phyloP scores from a whole-genome alignment of 2,113 vertebrate genomes.

The Anser cygnoides region DNA sequence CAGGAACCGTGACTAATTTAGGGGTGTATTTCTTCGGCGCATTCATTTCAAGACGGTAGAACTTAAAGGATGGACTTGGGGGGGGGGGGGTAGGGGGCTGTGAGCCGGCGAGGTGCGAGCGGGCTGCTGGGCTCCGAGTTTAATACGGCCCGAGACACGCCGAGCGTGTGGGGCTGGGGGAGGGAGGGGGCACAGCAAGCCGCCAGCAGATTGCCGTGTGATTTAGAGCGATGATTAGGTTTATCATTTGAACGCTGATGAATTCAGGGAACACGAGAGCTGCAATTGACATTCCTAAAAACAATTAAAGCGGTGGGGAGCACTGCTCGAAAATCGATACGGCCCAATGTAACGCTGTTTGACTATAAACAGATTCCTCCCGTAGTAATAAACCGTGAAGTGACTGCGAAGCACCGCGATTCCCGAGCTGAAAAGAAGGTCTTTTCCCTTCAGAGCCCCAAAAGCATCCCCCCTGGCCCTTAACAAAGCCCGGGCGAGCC shows the following conservation, averaged over 20 bases:
- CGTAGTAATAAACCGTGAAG: constrained; percentile 43
- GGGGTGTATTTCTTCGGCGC: constrained; percentile 25
- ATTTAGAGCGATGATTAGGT: constrained; percentile 38
- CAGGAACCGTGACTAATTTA: constrained; percentile 68
- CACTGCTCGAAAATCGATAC: constrained; percentile 51
- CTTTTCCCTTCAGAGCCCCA: background rate
- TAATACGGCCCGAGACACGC: background rate
- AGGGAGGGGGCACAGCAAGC: background rate
- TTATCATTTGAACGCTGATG: constrained; percentile 51
- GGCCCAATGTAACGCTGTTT: constrained; percentile 40
- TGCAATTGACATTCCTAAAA: constrained; percentile 62
- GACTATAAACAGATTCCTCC: constrained; percentile 58
- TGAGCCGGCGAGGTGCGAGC: background rate
- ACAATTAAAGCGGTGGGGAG: constrained; percentile 65
- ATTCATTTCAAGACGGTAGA: constrained; percentile 16
- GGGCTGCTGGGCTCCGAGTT: background rate
- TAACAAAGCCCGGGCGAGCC: background rate
- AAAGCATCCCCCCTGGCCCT: background rate
- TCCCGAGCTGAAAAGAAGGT: background rate
- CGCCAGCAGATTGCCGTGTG: constrained; percentile 17
- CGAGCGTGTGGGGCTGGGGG: background rate
- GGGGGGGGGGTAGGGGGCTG: background rate
- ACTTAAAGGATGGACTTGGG: background rate
- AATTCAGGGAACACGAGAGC: constrained; percentile 55
- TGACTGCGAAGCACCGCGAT: constrained; percentile 42